Evolutionary conservation across 2,888 invertebrate genomes (phyloP).

Genomic region (Diplolepis rosae): DNA sequence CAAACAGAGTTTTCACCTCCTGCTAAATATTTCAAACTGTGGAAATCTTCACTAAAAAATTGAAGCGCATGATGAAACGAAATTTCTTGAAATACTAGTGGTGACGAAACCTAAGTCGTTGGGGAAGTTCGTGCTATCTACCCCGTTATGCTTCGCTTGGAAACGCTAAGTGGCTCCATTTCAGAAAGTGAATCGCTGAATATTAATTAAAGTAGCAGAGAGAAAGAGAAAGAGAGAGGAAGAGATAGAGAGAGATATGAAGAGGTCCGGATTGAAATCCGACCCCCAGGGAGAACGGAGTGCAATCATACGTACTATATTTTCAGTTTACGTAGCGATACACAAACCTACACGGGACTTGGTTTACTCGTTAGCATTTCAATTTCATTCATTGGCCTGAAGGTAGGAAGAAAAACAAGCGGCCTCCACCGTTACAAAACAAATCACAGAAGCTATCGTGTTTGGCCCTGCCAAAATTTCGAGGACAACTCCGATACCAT

Average conservation of each 20-base stretch:
- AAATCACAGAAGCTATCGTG: conserved; percentile 9
- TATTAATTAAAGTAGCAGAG: conserved; percentile 60
- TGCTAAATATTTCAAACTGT: no score
- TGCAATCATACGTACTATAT: conserved; percentile 24
- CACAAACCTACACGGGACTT: conserved; percentile 10
- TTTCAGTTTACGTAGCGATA: conserved; percentile 21
- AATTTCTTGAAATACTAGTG: conserved; percentile 20
- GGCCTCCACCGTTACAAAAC: not conserved
- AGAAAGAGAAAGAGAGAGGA: conserved; percentile 13
- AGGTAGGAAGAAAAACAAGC: conserved; percentile 36
- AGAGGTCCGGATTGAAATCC: conserved; percentile 10
- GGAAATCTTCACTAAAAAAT: conserved; percentile 6
- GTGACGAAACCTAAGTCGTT: conserved; percentile 29
- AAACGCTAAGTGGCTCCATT: conserved; percentile 59
- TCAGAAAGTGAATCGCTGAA: conserved; percentile 63
- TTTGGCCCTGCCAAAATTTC: conserved; percentile 1
- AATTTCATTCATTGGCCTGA: conserved; percentile 65
- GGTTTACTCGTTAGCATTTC: conserved; percentile 63
- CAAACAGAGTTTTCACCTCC: no score
- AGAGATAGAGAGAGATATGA: conserved; percentile 8
- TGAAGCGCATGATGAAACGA: conserved; percentile 29
- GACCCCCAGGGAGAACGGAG: conserved; percentile 21
- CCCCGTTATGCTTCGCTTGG: conserved; percentile 32
- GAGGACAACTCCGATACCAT: not conserved
- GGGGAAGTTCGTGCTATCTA: conserved; percentile 24